Base-by-base conservation (phyloP, 1,140 invertebrate species). In the Mizuhopecten yessoensis region DNA sequence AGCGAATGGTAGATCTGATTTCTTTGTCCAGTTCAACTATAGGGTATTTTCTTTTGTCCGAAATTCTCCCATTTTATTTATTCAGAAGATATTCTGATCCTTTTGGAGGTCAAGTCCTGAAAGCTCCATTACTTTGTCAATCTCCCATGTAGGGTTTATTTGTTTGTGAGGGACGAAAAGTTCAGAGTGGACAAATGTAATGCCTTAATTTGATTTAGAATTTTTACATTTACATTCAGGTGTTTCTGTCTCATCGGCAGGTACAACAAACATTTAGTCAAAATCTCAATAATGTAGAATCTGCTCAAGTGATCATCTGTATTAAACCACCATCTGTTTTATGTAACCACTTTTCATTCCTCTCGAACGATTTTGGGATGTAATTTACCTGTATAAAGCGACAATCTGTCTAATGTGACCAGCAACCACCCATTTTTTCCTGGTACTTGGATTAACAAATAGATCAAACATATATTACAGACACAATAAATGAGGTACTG, bases 1-100 rank as follows among this genome's bases (percentile, higher is more conserved):
- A n/a, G 23, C 11, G 11, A 75, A 29, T 75, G 57, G 57, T 75
- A 75, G 57, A 29, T 75, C 57, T 75, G 29, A 75, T 75, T 75
- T 75, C 57, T 75, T 75, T 75, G 57, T 75, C 57, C 57, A 75
- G 57, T 75, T 75, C 5, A 75, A 75, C 23, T 75, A 75, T n/a
- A 5, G 15, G 57, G 5, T n/a, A n/a, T 75, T 17, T 75, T n/a
- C 57, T 75, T 75, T 75, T 75, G 57, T 75, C 57, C 57, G 2
- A 9, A 17, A 29, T n/a, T 75, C 17, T 9, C 0, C 57, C 23
- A n/a, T 75, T 75, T 29, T 75, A 75, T 75, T 75, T 75, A 75
- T 75, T 75, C n/a, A 75, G 57, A 75, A 75, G 57, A 75, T n/a
- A 75, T 75, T 75, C 57, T 75, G 23, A 29, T 75, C 29, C 23